Base-by-base conservation (phyloP, 2,113 vertebrate genomes). In the Trematomus loennbergii region DNA sequence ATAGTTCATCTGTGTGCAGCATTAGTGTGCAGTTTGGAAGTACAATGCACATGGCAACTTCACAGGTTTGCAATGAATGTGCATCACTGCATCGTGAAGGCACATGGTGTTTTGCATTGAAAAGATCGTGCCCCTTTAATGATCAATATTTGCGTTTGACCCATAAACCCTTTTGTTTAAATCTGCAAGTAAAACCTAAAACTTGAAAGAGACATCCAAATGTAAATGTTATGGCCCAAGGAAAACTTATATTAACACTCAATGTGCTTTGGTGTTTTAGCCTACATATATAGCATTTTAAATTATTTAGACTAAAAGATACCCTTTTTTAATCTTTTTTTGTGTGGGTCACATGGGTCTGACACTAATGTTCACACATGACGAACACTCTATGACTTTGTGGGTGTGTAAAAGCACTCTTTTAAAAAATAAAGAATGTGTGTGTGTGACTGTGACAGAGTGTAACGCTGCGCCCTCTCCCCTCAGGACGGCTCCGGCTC, bases 401-500 rank as follows among this genome's bases (percentile, higher is more conserved):
- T 18, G 40, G 59, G 29, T 60, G 63, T 5, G 8, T 55, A 29
- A 40, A 40, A 7, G 36, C 36, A 40, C 36, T 40, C 36, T 7
- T 7, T 40, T 8, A 1, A 40, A 40, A 40, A 40, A 40, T 40
- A 6, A 40, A 29, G 29, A 40, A 8, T 57, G 40, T 68, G 60
- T 54, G 69, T 61, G 15, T 75, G 72, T 49, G 13, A 25, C 25
- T 29, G 29, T 29, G 29, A 29, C 29, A 46, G 53, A 69, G 43
- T 72, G 72, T 87, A 91, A 92, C 69, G 9, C 43, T 90, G 69
- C 88, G 86, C 33, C 95, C 59, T n/a, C 79, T 91, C 79, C 86
- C 95, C 92, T 75, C 95, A 97, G 98, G 98, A 99, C 49, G 97
- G 98, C 93, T 96, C 96, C 9, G 98, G 98, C 87, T 95, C 97